Evolutionary conservation across 1,140 invertebrate species (phyloP).

Genomic region (Chironomus striatipennis): DNA sequence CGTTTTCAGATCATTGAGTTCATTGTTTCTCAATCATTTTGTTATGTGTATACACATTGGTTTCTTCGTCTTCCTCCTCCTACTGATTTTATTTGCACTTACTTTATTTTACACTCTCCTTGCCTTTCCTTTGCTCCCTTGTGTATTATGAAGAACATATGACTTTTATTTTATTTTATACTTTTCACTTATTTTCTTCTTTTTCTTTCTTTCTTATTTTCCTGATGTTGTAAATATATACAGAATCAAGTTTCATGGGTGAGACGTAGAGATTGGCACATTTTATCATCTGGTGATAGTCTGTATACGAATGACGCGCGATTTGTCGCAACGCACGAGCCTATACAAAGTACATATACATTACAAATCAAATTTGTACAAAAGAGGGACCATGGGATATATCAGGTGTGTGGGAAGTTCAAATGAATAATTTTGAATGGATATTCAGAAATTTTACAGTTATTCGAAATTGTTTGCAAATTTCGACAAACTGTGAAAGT

Average conservation of each 20-base stretch:
- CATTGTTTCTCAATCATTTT: constrained; percentile 22
- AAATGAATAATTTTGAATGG: too few species aligned
- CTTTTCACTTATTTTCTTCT: neutral
- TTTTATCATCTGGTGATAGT: constrained; percentile 78
- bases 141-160: neutral
- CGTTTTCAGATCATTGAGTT: constrained; percentile 22
- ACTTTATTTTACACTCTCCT: neutral
- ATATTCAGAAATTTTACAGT: too few species aligned
- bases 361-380: constrained; percentile 90
- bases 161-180: neutral
- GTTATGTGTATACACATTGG: constrained; percentile 17
- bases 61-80: neutral
- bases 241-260: constrained; percentile 79
- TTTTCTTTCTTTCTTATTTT: constrained; percentile 20
- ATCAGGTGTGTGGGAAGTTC: constrained; percentile 71
- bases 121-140: neutral
- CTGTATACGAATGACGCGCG: constrained; percentile 87
- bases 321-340: constrained; percentile 58
- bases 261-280: constrained; percentile 81
- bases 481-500: too few species aligned
- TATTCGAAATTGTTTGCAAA: too few species aligned
- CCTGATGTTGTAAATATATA: too few species aligned
- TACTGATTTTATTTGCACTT: neutral
- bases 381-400: constrained; percentile 83
- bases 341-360: constrained; percentile 67